Conservation (phyloP, 1,140 invertebrate species). For the Heliconius hermathena region DNA sequence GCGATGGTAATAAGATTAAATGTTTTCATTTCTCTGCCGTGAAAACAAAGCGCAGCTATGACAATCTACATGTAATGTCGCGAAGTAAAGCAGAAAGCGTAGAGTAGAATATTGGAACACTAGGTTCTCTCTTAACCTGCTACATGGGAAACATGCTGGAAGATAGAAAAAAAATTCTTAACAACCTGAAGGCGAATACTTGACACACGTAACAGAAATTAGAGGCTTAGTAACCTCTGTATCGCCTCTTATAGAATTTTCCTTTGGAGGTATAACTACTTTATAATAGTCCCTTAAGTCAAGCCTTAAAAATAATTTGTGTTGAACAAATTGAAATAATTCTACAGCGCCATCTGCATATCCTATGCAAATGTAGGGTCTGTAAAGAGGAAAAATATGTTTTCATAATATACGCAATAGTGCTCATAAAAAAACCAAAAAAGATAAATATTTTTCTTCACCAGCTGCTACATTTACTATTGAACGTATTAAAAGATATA, state of each 20-base stretch:
- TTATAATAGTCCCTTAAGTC: constrained; percentile 60
- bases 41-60: too few species aligned
- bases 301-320: constrained; percentile 56
- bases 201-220: constrained; percentile 70
- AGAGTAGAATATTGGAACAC: background rate
- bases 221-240: constrained; percentile 52
- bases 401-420: background rate
- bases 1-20: too few species aligned
- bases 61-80: too few species aligned
- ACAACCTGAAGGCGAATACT: constrained; percentile 79
- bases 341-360: constrained; percentile 74
- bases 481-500: too few species aligned
- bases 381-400: constrained; percentile 29
- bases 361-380: constrained; percentile 62
- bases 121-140: background rate
- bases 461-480: too few species aligned
- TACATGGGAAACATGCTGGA: background rate
- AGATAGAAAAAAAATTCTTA: background rate
- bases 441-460: too few species aligned
- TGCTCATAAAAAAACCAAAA: too few species aligned
- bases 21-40: too few species aligned
- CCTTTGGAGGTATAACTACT: constrained; percentile 53
- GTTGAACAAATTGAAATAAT: constrained; percentile 74
- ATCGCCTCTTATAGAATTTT: constrained; percentile 59
- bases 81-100: too few species aligned